Percentiles rank a stretch among this genome's conserved stretches.
These are phyloP conservation scores for Bombus sibiricus DNA, from an alignment of 1,140 invertebrate species.

Conservation along the genomic window DNA sequence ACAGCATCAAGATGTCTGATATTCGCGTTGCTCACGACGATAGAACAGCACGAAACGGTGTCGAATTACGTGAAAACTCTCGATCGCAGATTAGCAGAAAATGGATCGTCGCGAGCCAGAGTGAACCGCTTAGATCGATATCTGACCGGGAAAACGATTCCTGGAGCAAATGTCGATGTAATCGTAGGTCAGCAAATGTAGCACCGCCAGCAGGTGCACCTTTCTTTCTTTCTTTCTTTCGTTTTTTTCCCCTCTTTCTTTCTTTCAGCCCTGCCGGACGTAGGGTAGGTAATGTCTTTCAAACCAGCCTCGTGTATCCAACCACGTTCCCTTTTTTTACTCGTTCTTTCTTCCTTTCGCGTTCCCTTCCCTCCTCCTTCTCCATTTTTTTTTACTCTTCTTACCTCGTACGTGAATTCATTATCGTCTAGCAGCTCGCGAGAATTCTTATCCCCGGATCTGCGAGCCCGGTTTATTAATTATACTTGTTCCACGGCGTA, in stretches of 20 bases:
- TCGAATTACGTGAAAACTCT: conserved; percentile 31
- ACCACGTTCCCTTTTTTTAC: not conserved
- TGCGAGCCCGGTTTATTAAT: conserved; percentile 49
- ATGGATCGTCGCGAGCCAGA: conserved; percentile 33
- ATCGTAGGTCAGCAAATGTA: conserved; percentile 65
- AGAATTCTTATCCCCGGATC: conserved; percentile 35
- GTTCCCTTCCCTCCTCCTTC: not conserved
- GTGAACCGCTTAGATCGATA: conserved; percentile 46
- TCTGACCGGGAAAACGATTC: conserved; percentile 58
- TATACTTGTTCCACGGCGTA: conserved; percentile 45
- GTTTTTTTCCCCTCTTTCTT: conserved; percentile 7
- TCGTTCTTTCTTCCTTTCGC: not conserved
- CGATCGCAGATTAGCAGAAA: conserved; percentile 37
- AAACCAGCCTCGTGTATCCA: conserved; percentile 30
- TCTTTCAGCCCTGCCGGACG: conserved; percentile 54
- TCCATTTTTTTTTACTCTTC: not conserved
- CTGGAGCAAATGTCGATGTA: conserved; percentile 53
- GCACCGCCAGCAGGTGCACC: conserved; percentile 58
- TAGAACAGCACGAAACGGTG: not conserved
- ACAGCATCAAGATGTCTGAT: conserved; percentile 14
- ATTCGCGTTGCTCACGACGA: not conserved
- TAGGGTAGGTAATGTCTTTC: conserved; percentile 69
- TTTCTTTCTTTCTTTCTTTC: conserved; percentile 37
- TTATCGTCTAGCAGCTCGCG: conserved; percentile 31
- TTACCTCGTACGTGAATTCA: conserved; percentile 5